phyloP scores from a whole-genome alignment of 2,797 vertebrate species.

The Tinamus major region DNA sequence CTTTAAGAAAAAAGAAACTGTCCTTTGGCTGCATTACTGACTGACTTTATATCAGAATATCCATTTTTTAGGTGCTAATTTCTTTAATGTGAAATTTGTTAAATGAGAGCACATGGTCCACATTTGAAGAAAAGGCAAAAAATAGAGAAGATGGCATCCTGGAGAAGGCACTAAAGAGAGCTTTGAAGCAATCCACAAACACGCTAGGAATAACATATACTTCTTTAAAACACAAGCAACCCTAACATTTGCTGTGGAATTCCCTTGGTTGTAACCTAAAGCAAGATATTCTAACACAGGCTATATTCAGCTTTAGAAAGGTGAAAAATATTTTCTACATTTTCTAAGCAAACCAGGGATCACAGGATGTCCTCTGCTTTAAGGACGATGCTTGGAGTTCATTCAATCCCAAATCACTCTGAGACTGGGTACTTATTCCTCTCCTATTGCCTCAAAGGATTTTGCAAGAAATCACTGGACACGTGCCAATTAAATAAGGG shows the following conservation, averaged over 20 bases:
- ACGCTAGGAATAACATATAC: background rate
- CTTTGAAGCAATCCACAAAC: background rate
- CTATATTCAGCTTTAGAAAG: background rate
- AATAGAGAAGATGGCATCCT: background rate
- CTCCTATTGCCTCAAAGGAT: background rate
- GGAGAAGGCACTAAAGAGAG: background rate
- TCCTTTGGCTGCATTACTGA: background rate
- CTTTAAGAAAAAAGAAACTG: background rate
- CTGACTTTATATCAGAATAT: background rate
- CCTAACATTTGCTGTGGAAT: accelerated
- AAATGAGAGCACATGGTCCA: background rate
- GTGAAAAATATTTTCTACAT: background rate
- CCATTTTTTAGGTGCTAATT: background rate
- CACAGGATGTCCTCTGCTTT: background rate
- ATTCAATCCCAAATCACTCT: background rate
- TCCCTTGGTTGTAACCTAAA: background rate
- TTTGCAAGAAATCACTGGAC: background rate
- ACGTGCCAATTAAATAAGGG: background rate
- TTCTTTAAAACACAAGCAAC: background rate
- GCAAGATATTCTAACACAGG: background rate
- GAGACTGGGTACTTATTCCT: background rate
- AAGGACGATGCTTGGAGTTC: background rate
- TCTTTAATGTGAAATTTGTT: background rate
- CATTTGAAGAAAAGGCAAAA: background rate
- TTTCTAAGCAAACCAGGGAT: background rate